Conservation (phyloP, 2,797 vertebrate genomes). For the Scolopax rusticola region DNA sequence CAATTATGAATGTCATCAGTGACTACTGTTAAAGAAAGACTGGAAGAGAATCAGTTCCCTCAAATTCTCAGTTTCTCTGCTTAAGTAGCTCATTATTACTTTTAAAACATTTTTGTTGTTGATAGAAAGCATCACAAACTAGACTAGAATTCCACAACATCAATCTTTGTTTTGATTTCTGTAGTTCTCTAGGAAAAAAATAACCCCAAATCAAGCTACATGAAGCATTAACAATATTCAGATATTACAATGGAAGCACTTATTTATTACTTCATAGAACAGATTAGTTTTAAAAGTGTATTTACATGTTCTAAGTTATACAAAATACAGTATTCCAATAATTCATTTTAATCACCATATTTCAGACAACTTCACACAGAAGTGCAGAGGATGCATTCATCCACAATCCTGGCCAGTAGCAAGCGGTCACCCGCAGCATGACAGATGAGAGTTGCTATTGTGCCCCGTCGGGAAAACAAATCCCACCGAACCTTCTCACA, state of each 20-base stretch:
- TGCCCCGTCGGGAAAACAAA: slow-evolving; percentile 11
- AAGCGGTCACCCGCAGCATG: neutral
- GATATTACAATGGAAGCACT: slow-evolving; percentile 74
- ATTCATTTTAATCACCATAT: slow-evolving; percentile 62
- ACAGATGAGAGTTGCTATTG: slow-evolving; percentile 10
- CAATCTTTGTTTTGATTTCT: slow-evolving; percentile 68
- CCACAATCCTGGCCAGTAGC: slow-evolving; percentile 35
- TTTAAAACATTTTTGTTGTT: slow-evolving; percentile 45
- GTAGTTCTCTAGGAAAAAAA: slow-evolving; percentile 62
- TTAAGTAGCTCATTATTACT: slow-evolving; percentile 41
- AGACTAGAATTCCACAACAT: slow-evolving; percentile 71
- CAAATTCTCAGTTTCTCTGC: slow-evolving; percentile 63
- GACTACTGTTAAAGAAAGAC: slow-evolving; percentile 43
- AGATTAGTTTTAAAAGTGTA: slow-evolving; percentile 75
- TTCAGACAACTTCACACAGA: slow-evolving; percentile 63
- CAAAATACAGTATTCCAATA: slow-evolving; percentile 77
- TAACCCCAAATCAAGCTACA: slow-evolving; percentile 71
- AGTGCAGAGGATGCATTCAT: slow-evolving; percentile 52
- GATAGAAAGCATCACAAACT: slow-evolving; percentile 67
- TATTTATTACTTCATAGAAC: slow-evolving; percentile 75
- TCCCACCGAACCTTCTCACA: slow-evolving; percentile 6
- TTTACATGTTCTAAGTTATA: slow-evolving; percentile 74
- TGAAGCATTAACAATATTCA: slow-evolving; percentile 73
- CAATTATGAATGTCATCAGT: neutral
- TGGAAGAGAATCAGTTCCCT: slow-evolving; percentile 28